These are phyloP conservation scores for Tapirus terrestris DNA, from an alignment of 2,113 vertebrate genomes.

Conservation along the genomic window DNA sequence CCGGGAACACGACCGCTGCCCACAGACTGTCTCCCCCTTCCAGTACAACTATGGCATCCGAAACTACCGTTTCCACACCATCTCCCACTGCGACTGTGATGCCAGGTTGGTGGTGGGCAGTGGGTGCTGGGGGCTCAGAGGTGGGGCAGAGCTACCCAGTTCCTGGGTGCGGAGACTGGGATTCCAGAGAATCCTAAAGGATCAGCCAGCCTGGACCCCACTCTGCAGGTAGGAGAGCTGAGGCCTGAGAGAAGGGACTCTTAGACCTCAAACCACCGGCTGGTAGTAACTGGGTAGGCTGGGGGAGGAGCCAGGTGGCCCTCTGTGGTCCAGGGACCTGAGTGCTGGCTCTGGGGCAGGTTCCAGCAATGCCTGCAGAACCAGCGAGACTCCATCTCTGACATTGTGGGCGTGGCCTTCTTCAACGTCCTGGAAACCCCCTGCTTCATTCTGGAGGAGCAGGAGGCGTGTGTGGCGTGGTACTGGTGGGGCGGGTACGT, in stretches of 20 bases:
- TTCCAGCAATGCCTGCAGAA: conserved; percentile 89
- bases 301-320: background rate
- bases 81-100: conserved; percentile 95
- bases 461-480: conserved; percentile 86
- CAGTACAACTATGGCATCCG: conserved; percentile 90
- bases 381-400: conserved; percentile 87
- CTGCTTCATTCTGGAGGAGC: conserved; percentile 90
- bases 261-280: background rate
- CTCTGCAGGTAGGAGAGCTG: background rate
- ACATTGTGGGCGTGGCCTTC: conserved; percentile 90
- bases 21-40: conserved; percentile 89
- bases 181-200: background rate
- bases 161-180: background rate
- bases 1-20: conserved; percentile 92
- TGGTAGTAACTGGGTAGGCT: background rate
- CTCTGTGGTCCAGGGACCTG: background rate
- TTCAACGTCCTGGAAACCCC: conserved; percentile 92
- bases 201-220: background rate
- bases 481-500: conserved; percentile 87
- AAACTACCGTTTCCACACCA: conserved; percentile 92
- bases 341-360: conserved; percentile 80
- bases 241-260: background rate
- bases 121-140: background rate
- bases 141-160: background rate
- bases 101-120: conserved; percentile 83